Evolutionary conservation across 2,797 vertebrate species (phyloP).

Genomic region (Acipenser oxyrinchus): DNA sequence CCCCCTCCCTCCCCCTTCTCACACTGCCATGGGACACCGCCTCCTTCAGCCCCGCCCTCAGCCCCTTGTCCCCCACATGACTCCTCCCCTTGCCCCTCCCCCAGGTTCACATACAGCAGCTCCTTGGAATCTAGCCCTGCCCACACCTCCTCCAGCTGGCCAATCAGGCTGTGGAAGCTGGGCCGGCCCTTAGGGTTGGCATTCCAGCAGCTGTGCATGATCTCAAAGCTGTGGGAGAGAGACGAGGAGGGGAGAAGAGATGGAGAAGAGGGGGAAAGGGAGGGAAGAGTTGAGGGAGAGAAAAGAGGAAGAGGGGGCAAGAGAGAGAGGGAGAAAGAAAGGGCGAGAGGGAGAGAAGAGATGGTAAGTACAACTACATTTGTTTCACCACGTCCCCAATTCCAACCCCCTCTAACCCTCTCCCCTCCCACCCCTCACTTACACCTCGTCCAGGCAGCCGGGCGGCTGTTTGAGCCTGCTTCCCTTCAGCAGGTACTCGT

Average conservation of each 20-base stretch:
- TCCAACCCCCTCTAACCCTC: no score
- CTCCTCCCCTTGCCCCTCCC: conserved; percentile 33
- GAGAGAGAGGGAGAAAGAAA: no score
- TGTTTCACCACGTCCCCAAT: no score
- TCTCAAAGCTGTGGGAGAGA: conserved; percentile 69
- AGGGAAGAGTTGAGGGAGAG: neutral
- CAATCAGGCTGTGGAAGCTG: conserved; percentile 71
- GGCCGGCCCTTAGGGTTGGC: conserved; percentile 85
- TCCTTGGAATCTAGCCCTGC: conserved; percentile 63
- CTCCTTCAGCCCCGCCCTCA: conserved; percentile 28
- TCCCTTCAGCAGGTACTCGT: conserved; percentile 92
- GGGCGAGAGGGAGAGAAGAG: no score
- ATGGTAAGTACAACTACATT: no score
- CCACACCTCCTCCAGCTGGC: conserved; percentile 73
- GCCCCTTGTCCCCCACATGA: conserved; percentile 22
- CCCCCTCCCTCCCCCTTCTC: conserved; percentile 39
- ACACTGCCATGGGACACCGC: conserved; percentile 51
- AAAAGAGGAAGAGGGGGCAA: no score
- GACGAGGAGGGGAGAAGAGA: neutral
- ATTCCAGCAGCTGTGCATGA: conserved; percentile 96
- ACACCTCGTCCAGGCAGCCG: conserved; percentile 84
- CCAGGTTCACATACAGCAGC: conserved; percentile 83
- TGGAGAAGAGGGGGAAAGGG: neutral
- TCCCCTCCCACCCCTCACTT: conserved; percentile 41
- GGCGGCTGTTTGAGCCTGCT: conserved; percentile 86